Conservation (phyloP, 1,140 invertebrate species). For the Procambarus clarkii region DNA sequence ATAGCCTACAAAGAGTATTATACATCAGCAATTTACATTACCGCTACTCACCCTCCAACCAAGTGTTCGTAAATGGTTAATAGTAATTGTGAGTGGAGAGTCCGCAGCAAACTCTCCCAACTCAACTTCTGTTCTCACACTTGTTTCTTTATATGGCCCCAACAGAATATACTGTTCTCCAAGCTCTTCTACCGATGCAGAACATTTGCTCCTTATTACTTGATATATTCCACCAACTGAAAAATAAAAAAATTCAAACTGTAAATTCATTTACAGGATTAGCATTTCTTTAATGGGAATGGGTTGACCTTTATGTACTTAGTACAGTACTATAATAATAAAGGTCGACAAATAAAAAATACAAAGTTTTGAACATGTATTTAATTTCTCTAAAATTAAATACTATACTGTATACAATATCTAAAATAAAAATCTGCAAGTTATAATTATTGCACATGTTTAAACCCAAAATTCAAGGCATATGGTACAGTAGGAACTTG, state of each 20-base stretch:
- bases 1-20: neutral
- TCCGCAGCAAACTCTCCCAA: conserved; percentile 89
- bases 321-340: too few species aligned
- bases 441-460: too few species aligned
- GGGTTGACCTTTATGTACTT: too few species aligned
- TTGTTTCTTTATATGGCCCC: conserved; percentile 96
- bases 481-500: too few species aligned
- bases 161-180: conserved; percentile 97
- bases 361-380: too few species aligned
- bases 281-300: neutral
- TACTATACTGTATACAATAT: too few species aligned
- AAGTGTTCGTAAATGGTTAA: conserved; percentile 87
- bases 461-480: too few species aligned
- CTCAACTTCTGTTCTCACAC: conserved; percentile 97
- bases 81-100: conserved; percentile 86
- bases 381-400: too few species aligned
- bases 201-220: conserved; percentile 98
- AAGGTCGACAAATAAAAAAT: too few species aligned
- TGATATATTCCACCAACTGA: conserved; percentile 99
- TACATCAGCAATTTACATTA: neutral
- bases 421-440: too few species aligned
- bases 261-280: neutral
- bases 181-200: conserved; percentile 97
- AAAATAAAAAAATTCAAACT: conserved; percentile 73
- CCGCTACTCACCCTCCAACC: conserved; percentile 88